Percentiles rank a stretch among this genome's conserved stretches.
Conservation (phyloP, 2,113 vertebrate species). For the Oreamnos americanus region DNA sequence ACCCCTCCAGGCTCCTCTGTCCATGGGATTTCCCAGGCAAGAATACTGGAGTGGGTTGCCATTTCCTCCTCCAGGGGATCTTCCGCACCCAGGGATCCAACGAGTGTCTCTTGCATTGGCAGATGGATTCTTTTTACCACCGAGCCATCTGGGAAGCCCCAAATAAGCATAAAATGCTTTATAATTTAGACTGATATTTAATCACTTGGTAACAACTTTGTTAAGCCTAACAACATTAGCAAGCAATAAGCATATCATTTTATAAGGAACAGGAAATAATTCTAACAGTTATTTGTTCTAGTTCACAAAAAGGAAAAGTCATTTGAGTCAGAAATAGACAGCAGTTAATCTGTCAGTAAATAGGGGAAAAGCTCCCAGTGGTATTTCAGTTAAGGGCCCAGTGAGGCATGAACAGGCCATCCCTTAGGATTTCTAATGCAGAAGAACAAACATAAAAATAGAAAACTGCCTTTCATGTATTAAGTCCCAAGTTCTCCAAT, state of each 20-base stretch:
- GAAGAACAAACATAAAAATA: slow-evolving; percentile 66
- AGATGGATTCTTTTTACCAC: neutral
- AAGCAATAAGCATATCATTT: slow-evolving; percentile 43
- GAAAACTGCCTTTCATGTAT: slow-evolving; percentile 45
- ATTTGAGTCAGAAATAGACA: slow-evolving; percentile 54
- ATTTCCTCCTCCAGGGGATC: neutral
- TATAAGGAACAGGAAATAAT: slow-evolving; percentile 46
- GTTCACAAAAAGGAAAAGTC: slow-evolving; percentile 39
- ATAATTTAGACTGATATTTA: neutral
- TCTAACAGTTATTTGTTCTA: slow-evolving; percentile 51
- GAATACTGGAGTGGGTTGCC: neutral
- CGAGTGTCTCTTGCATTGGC: neutral
- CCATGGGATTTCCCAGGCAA: neutral
- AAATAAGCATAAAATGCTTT: neutral
- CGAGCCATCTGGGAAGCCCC: neutral
- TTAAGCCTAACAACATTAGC: slow-evolving; percentile 31
- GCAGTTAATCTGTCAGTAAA: slow-evolving; percentile 56
- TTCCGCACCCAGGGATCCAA: neutral
- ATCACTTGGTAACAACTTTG: slow-evolving; percentile 18
- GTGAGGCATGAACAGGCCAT: slow-evolving; percentile 47
- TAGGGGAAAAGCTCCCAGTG: slow-evolving; percentile 16
- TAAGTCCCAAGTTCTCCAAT: slow-evolving; percentile 3
- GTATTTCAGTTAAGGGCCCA: slow-evolving; percentile 47
- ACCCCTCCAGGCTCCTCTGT: neutral
- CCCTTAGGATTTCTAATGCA: slow-evolving; percentile 55